Conservation (phyloP, 1,140 invertebrate genomes). For the Campoletis sonorensis region DNA sequence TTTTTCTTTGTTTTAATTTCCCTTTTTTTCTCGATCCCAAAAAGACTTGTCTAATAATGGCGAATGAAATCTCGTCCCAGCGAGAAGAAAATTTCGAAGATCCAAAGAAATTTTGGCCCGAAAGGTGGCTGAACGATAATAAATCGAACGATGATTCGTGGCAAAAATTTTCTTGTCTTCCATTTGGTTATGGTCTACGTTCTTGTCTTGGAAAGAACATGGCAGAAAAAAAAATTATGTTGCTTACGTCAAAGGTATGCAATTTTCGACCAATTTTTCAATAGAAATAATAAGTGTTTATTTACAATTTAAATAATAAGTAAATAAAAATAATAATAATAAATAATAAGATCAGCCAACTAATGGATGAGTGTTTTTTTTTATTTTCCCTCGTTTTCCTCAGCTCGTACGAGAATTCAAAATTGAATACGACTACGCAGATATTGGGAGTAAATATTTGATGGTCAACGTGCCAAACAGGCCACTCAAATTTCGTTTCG, state of each 20-base stretch:
- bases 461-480: slow-evolving; percentile 79
- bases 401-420: slow-evolving; percentile 80
- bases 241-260: slow-evolving; percentile 78
- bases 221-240: slow-evolving; percentile 78
- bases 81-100: slow-evolving; percentile 85
- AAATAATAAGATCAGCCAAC: no score
- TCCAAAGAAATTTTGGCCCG: slow-evolving; percentile 82
- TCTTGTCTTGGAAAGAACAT: slow-evolving; percentile 80
- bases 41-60: slow-evolving; percentile 84
- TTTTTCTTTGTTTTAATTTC: no score
- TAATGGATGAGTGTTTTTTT: background rate
- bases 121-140: slow-evolving; percentile 80
- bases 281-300: background rate
- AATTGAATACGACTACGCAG: slow-evolving; percentile 82
- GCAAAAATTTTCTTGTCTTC: slow-evolving; percentile 78
- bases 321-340: background rate
- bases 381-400: slow-evolving; percentile 56
- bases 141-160: slow-evolving; percentile 67
- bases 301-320: background rate
- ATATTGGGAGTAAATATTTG: slow-evolving; percentile 78
- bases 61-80: slow-evolving; percentile 81
- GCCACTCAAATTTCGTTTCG: slow-evolving; percentile 80
- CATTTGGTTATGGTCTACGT: slow-evolving; percentile 79
- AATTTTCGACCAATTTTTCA: background rate
- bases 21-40: slow-evolving; percentile 65